Evolutionary conservation across 2,113 vertebrate species (phyloP).

Genomic region (Tiliqua scincoides): DNA sequence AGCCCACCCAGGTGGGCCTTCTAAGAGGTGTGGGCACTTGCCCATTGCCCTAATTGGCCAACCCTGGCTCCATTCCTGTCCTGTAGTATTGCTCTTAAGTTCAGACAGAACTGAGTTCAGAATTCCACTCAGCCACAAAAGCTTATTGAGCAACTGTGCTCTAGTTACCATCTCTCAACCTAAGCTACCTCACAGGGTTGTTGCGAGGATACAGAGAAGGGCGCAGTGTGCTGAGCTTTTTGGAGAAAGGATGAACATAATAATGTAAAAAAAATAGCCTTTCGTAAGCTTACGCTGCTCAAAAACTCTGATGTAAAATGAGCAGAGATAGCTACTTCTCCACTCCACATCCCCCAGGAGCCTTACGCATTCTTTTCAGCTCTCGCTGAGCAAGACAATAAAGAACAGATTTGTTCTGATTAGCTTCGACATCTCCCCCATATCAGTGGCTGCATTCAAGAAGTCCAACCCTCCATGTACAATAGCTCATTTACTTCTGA

Average conservation of each 20-base stretch:
- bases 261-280: neutral
- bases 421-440: constrained; percentile 2
- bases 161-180: neutral
- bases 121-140: neutral
- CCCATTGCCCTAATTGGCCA: no score
- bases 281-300: neutral
- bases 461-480: neutral
- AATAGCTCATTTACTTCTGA: constrained; percentile 36
- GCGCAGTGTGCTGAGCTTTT: fast-evolving
- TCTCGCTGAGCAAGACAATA: constrained; percentile 37
- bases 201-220: neutral
- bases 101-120: neutral
- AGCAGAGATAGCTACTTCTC: neutral
- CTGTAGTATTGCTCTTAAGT: no score
- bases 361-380: constrained; percentile 5
- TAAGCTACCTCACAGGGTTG: neutral
- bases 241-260: neutral
- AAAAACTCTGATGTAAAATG: constrained; percentile 1
- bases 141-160: neutral
- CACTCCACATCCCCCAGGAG: constrained; percentile 19
- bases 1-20: no score
- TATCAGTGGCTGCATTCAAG: constrained; percentile 12
- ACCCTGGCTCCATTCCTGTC: no score
- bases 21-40: no score
- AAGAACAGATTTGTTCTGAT: constrained; percentile 46